Base-by-base conservation (phyloP, 2,888 invertebrate genomes). In the Monoplex corrugatus region DNA sequence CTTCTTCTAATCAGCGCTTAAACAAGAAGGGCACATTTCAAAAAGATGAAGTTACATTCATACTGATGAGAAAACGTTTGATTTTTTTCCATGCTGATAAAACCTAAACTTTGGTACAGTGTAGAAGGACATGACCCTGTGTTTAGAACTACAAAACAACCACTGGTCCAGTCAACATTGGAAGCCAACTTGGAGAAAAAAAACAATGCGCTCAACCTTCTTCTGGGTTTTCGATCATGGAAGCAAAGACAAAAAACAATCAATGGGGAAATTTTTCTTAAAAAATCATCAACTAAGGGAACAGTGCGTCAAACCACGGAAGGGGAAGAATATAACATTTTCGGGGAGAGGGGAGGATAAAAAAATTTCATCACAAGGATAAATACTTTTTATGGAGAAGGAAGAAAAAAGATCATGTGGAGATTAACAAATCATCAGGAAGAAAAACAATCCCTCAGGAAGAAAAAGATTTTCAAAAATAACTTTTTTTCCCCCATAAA, bases 151-250 rank as follows among this genome's bases (percentile, higher is more conserved):
- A 28, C 28, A 68, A 23, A 68, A 19, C 68, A 68, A 16, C 68
- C 68, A 68, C 68, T 68, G 68, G 68, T 68, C 68, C 68, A 68
- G 5, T 19, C n/a, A 8, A 50, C 50, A 50, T 50, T 50, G 50
- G 68, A 68, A 68, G 68, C 68, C 68, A 68, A 68, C 28, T 68
- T 68, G 16, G n/a, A 68, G 28, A 68, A 68, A 68, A 68, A n/a
- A n/a, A n/a, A n/a, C n/a, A n/a, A n/a, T n/a, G n/a, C n/a, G n/a
- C n/a, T n/a, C n/a, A n/a, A n/a, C n/a, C n/a, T n/a, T n/a, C n/a
- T 68, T 5, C 68, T 28, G 68, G 16, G 16, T 68, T 68, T 23
- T n/a, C 28, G 28, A 35, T 5, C 75, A 32, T 35, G 75, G 32
- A 75, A 32, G 75, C 75, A 35, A 35, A 2, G 10, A 75, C 35